Evolutionary conservation across 2,888 invertebrate species (phyloP), one percentile per base, ranked within the genome.

Genomic region (Escarpia spicata): DNA sequence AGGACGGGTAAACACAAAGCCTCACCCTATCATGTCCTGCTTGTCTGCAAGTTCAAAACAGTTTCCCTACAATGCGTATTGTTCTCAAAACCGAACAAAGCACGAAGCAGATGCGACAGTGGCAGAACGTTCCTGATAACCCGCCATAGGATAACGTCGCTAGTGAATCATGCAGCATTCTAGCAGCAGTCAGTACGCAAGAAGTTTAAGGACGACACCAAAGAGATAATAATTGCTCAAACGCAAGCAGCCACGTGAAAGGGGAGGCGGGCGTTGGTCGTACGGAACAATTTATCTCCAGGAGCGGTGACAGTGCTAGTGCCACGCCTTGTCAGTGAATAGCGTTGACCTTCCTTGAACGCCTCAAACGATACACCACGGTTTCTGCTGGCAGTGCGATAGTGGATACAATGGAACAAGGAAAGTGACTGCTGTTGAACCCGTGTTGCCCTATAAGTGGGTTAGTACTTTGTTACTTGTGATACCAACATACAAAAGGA

Each of bases 201-300:
- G 75, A 75, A 15, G 75, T 26, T 26, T 6, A 52, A 19, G n/a
- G 75, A 75, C 75, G 6, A 75, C 75, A 19, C 75, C 75, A 75
- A 75, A 75, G 75, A 75, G 26, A 75, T 75, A 75, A 75, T 75
- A 75, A 75, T 75, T 75, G 75, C n/a, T 75, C 75, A 26, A n/a
- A 75, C n/a, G 75, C 26, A 19, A 19, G 75, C 19, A 19, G 75
- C 75, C 75, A 75, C 75, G 75, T 75, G 75, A 75, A 75, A 75
- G 75, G n/a, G 75, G n/a, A 75, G 75, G 75, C 26, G 75, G 75
- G 75, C 75, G 75, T 26, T 75, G 19, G 75, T 19, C 75, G 26
- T 19, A 26, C 75, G 26, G 75, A 75, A 75, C 75, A 26, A 75
- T 75, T 75, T 75, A 75, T 75, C 75, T 75, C 6, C 75, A 26